phyloP scores from a whole-genome alignment of 1,140 invertebrate species.

The Tetramorium simillimum region DNA sequence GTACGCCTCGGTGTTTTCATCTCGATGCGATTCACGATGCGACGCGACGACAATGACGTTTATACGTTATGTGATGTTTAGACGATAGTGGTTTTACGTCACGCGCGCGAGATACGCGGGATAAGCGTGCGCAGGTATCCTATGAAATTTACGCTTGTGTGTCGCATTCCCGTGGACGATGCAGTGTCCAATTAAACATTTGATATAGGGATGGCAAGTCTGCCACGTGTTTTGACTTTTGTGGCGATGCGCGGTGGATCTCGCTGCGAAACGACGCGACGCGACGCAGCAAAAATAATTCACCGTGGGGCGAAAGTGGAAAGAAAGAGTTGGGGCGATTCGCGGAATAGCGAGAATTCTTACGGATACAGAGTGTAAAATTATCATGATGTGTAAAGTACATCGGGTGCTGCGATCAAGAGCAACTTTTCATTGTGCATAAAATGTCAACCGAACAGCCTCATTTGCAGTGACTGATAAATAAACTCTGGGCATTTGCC shows the following conservation, averaged over 20 bases:
- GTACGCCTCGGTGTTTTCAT: neutral
- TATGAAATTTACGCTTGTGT: constrained; percentile 56
- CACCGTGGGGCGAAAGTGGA: too few relatives aligned
- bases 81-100: neutral
- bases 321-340: neutral
- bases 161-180: constrained; percentile 46
- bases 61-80: neutral
- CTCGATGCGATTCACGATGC: too few relatives aligned
- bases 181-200: constrained; percentile 69
- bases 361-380: constrained; percentile 55
- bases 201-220: constrained; percentile 56
- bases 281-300: constrained; percentile 48
- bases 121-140: constrained; percentile 29
- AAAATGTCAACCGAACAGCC: constrained; percentile 20
- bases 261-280: constrained; percentile 3
- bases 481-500: neutral
- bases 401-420: neutral
- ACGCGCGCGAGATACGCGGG: neutral
- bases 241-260: neutral
- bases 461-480: neutral
- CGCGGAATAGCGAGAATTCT: constrained; percentile 46
- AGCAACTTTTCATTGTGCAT: constrained; percentile 30
- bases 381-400: constrained; percentile 44
- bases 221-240: constrained; percentile 65
- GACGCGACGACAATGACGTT: neutral